These are phyloP conservation scores for Eupithecia centaureata DNA, from an alignment of 2,888 invertebrate genomes.

Conservation along the genomic window DNA sequence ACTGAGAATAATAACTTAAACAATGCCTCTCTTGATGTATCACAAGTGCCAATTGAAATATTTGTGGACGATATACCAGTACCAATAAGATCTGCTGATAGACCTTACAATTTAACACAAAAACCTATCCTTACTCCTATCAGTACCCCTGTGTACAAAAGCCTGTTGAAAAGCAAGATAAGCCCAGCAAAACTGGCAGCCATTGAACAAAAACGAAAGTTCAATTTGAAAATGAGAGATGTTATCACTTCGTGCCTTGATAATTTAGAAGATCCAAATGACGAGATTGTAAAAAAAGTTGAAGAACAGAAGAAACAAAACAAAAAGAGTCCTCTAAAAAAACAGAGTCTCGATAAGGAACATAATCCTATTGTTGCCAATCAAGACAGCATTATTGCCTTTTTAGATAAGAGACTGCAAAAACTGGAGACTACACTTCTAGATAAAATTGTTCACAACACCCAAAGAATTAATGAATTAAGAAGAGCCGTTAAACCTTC, in stretches of 20 bases:
- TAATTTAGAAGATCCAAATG: slow-evolving; percentile 53
- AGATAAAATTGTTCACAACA: slow-evolving; percentile 71
- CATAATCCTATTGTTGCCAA: slow-evolving; percentile 42
- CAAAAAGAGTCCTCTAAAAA: background rate
- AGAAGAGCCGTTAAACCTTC: slow-evolving; percentile 50
- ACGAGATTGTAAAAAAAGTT: slow-evolving; percentile 33
- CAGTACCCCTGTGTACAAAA: slow-evolving; percentile 23
- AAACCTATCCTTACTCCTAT: slow-evolving; percentile 14
- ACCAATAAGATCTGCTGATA: background rate
- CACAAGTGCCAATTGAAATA: background rate
- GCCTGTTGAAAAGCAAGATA: slow-evolving; percentile 53
- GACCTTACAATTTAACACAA: slow-evolving; percentile 12
- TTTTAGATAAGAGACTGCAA: slow-evolving; percentile 66
- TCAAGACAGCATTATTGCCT: slow-evolving; percentile 59
- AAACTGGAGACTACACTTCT: slow-evolving; percentile 69
- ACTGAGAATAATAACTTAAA: slow-evolving; percentile 13
- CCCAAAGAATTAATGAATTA: slow-evolving; percentile 63
- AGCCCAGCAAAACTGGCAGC: slow-evolving; percentile 68
- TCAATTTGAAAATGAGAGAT: slow-evolving; percentile 74
- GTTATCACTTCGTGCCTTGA: slow-evolving; percentile 68
- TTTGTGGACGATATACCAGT: background rate
- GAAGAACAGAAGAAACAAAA: slow-evolving; percentile 10
- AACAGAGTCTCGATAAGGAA: slow-evolving; percentile 42
- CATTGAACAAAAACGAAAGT: slow-evolving; percentile 72
- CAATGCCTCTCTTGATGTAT: background rate